These are phyloP conservation scores for Myathropa florea DNA, from an alignment of 2,888 invertebrate species.

Conservation along the genomic window DNA sequence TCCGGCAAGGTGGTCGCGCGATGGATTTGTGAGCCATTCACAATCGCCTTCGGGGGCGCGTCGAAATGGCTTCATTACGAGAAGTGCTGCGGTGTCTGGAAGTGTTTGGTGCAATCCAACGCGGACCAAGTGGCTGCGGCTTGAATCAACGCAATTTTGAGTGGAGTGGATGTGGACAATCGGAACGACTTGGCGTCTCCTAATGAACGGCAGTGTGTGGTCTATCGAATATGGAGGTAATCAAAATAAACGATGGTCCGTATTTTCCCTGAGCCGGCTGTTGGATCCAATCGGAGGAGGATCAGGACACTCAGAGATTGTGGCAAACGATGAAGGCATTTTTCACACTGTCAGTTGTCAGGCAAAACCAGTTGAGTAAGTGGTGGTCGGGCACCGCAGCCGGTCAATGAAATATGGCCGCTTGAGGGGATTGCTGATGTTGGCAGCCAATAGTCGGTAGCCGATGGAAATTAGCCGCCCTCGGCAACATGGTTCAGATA, in stretches of 20 bases:
- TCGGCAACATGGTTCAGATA: not conserved
- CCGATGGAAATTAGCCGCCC: not conserved
- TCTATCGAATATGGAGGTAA: not conserved
- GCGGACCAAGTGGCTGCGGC: not conserved
- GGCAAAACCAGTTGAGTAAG: not conserved
- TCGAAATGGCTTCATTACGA: conserved; percentile 40
- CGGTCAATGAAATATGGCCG: not conserved
- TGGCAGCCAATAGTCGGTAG: too few species aligned
- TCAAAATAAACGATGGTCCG: too few species aligned
- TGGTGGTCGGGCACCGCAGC: not conserved
- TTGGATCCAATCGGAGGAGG: too few species aligned
- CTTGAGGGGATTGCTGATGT: not conserved
- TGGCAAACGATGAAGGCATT: not conserved
- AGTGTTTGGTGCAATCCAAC: not conserved
- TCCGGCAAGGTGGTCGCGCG: not conserved
- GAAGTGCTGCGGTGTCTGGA: not conserved
- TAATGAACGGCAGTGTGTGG: not conserved
- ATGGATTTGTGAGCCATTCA: not conserved
- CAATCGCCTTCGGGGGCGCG: not conserved
- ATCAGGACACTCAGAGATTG: too few species aligned
- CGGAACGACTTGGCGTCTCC: not conserved
- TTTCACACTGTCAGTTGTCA: not conserved
- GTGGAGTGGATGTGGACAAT: not conserved
- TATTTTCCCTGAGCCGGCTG: too few species aligned
- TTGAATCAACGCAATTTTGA: not conserved